phyloP scores from a whole-genome alignment of 2,888 invertebrate genomes.

The Phyto melanocephala region DNA sequence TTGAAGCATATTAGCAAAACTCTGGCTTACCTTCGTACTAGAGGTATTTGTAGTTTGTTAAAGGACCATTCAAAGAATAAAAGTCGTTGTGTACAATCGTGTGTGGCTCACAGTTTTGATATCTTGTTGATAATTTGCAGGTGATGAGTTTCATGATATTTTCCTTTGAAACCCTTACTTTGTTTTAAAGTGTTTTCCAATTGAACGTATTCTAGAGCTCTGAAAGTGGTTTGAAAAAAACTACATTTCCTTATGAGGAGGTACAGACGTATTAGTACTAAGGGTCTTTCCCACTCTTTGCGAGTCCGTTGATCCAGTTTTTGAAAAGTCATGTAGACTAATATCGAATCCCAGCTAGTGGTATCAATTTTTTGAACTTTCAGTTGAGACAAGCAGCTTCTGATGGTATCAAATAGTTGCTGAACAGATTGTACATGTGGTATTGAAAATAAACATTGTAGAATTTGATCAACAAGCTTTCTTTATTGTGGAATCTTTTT shows the following conservation, averaged over 20 bases:
- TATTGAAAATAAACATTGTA: conserved; percentile 33
- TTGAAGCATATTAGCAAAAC: background rate
- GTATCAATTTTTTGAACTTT: background rate
- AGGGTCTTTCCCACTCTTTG: background rate
- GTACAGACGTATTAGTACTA: too few species aligned
- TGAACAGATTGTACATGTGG: conserved; percentile 34
- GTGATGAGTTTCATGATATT: background rate
- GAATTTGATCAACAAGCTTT: conserved; percentile 37
- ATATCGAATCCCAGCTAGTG: background rate
- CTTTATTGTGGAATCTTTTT: conserved; percentile 36
- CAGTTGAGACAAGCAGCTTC: conserved; percentile 31
- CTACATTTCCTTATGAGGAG: too few species aligned
- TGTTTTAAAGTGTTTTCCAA: too few species aligned
- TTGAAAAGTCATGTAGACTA: background rate
- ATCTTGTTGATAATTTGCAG: conserved; percentile 26
- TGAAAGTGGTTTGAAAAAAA: too few species aligned
- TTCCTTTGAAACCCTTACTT: too few species aligned
- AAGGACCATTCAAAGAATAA: background rate
- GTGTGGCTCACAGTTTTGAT: conserved; percentile 27
- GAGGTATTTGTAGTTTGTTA: background rate
- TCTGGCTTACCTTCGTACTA: background rate
- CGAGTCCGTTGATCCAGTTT: background rate
- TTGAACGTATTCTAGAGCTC: too few species aligned
- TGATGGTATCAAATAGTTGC: conserved; percentile 39
- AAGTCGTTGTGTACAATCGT: conserved; percentile 14